phyloP scores from a whole-genome alignment of 2,888 invertebrate genomes.

The Rhimphoctona megacephalus region DNA sequence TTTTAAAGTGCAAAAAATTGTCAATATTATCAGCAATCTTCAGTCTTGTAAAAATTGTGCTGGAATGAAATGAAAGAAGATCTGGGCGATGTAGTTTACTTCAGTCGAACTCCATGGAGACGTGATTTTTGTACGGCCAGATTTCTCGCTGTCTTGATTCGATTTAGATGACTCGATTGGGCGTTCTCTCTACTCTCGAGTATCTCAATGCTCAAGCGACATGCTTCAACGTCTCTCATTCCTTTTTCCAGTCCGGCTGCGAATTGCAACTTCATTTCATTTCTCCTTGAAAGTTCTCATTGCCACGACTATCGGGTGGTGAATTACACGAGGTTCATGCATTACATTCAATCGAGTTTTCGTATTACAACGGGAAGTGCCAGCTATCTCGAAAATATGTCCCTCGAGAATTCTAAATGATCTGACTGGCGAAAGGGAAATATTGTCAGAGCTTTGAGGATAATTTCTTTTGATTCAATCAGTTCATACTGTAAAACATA shows the following conservation, averaged over 20 bases:
- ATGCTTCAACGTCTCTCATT: slow-evolving; percentile 53
- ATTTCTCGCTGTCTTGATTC: slow-evolving; percentile 52
- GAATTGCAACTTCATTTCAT: slow-evolving; percentile 56
- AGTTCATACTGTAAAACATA: too few species aligned
- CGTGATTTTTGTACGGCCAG: slow-evolving; percentile 51
- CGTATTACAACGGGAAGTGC: slow-evolving; percentile 15
- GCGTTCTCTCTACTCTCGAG: slow-evolving; percentile 35
- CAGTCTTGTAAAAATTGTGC: neutral
- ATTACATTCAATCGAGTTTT: slow-evolving; percentile 41
- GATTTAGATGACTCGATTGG: slow-evolving; percentile 63
- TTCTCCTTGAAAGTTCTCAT: slow-evolving; percentile 32
- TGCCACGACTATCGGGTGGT: slow-evolving; percentile 4
- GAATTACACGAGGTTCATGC: slow-evolving; percentile 7
- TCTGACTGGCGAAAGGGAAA: neutral
- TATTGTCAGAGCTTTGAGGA: neutral
- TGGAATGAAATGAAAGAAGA: neutral
- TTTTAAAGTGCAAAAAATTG: neutral
- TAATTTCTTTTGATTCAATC: neutral
- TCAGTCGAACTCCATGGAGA: slow-evolving; percentile 16
- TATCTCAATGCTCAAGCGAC: slow-evolving; percentile 28
- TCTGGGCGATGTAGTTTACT: slow-evolving; percentile 12
- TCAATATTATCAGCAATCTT: neutral
- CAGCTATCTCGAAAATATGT: slow-evolving; percentile 30
- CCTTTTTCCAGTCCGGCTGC: slow-evolving; percentile 8
- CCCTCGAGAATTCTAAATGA: slow-evolving; percentile 12